phyloP scores from a whole-genome alignment of 2,888 invertebrate genomes.

The Ichneumoninae sp. region DNA sequence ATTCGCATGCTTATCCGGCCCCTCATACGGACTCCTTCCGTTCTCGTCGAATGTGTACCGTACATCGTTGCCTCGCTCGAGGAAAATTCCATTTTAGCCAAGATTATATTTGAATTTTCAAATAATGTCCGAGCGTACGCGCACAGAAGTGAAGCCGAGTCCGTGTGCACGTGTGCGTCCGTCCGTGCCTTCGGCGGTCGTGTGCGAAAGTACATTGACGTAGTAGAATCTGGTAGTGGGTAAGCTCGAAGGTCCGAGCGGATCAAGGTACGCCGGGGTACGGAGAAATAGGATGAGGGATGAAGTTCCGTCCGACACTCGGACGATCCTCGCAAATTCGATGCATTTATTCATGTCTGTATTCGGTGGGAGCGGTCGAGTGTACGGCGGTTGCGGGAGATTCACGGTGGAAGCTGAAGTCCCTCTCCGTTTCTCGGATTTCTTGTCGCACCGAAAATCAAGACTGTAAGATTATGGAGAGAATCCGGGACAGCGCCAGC shows the following conservation, averaged over 20 bases:
- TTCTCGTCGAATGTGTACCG: background rate
- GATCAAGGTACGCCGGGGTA: background rate
- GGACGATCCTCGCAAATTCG: conserved; percentile 68
- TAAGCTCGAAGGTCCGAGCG: conserved; percentile 5
- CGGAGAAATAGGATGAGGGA: conserved; percentile 5
- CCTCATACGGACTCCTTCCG: background rate
- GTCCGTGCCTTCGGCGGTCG: background rate
- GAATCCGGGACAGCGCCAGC: background rate
- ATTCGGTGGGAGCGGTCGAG: conserved; percentile 68
- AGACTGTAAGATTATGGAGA: conserved; percentile 20
- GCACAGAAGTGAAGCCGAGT: conserved; percentile 25
- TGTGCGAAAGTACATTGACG: conserved; percentile 2
- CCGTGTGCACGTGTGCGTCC: background rate
- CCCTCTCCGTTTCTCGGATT: conserved; percentile 17
- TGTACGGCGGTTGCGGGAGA: conserved; percentile 15
- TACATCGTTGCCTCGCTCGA: background rate
- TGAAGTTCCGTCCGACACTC: conserved; percentile 31
- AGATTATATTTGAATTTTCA: conserved; percentile 81
- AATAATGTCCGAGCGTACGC: conserved; percentile 60
- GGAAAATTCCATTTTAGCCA: conserved; percentile 54
- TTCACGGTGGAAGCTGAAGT: background rate
- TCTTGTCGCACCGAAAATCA: conserved; percentile 12
- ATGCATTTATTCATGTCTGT: conserved; percentile 81
- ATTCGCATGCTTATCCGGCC: background rate
- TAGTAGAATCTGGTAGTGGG: conserved; percentile 7